A percentile compares a stretch with the other conserved stretches of the same genome.
Conservation (phyloP, 1,140 invertebrate genomes). For the Cyrtorhinus lividipennis region DNA sequence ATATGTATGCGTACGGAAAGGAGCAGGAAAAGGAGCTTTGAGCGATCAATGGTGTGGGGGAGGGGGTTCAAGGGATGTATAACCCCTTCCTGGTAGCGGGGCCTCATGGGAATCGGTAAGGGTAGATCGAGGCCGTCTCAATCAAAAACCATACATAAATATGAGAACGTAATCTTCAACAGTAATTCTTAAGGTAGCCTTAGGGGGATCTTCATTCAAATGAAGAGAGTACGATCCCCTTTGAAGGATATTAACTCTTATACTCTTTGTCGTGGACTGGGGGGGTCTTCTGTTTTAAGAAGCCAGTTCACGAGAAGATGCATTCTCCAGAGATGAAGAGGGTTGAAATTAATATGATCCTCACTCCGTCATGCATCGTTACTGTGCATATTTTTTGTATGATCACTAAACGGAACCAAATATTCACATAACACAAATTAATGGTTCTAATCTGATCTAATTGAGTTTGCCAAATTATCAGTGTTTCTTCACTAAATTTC, state of each 20-base stretch:
- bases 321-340: too few species aligned
- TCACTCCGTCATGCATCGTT: too few species aligned
- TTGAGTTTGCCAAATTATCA: too few species aligned
- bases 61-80: background rate
- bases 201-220: background rate
- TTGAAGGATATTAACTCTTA: constrained; percentile 5
- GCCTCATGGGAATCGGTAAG: background rate
- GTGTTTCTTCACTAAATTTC: too few species aligned
- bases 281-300: too few species aligned
- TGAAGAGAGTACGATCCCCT: background rate
- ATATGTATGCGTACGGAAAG: constrained; percentile 2
- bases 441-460: too few species aligned
- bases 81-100: background rate
- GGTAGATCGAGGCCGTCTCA: background rate
- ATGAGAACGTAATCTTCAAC: constrained; percentile 15
- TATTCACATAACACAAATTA: too few species aligned
- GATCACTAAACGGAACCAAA: too few species aligned
- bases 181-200: constrained; percentile 14
- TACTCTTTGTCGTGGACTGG: background rate
- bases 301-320: too few species aligned
- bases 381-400: too few species aligned
- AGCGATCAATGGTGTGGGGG: too few species aligned
- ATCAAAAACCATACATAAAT: constrained; percentile 17
- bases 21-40: background rate
- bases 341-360: too few species aligned